Percentiles rank a stretch among this genome's conserved stretches.
phyloP scores from a whole-genome alignment of 2,888 invertebrate species.

The Electrophaes corylata region DNA sequence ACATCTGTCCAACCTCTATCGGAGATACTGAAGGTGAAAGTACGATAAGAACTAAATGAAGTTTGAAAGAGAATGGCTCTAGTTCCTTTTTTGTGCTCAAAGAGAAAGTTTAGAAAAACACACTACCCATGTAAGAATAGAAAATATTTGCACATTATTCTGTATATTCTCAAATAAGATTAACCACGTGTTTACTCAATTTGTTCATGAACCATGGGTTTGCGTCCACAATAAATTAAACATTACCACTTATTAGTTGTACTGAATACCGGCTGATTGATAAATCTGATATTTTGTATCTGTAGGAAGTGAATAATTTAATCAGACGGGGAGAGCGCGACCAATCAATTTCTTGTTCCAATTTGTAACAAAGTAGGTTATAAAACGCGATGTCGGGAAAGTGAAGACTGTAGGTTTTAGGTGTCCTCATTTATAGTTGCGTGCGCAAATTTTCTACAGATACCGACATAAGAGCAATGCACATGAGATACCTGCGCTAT shows the following conservation, averaged over 20 bases:
- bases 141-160: constrained; percentile 18
- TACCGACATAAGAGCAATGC: constrained; percentile 37
- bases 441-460: constrained; percentile 25
- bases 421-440: background rate
- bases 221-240: constrained; percentile 3
- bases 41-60: constrained; percentile 43
- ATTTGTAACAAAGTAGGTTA: constrained; percentile 26
- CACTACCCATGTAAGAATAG: constrained; percentile 32
- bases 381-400: constrained; percentile 1
- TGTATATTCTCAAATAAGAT: constrained; percentile 15
- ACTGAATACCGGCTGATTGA: constrained; percentile 10
- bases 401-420: background rate
- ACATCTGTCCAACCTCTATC: constrained; percentile 33
- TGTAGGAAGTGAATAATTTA: constrained; percentile 21
- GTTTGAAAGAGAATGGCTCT: constrained; percentile 36
- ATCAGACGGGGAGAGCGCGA: constrained; percentile 21
- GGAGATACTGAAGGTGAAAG: constrained; percentile 49
- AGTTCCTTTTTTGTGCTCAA: constrained; percentile 34
- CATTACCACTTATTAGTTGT: constrained; percentile 12
- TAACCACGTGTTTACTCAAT: constrained; percentile 2
- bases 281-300: constrained; percentile 14
- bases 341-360: constrained; percentile 36
- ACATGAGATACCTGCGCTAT: constrained; percentile 48
- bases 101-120: constrained; percentile 51
- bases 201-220: constrained; percentile 3